Conservation (phyloP, 1,140 invertebrate species). For the Drosophila sulfurigaster region DNA sequence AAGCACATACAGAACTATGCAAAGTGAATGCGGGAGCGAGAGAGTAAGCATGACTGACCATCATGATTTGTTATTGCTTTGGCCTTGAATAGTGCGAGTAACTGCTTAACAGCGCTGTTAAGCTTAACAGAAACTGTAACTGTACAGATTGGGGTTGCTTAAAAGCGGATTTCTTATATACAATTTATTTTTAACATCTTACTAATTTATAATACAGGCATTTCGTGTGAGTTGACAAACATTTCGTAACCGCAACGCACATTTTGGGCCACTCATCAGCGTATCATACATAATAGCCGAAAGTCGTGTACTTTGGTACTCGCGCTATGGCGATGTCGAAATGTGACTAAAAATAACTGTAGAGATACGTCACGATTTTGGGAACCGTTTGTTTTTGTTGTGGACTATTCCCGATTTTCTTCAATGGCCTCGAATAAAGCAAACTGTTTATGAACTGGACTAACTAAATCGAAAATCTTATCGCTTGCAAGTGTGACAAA, state of each 20-base stretch:
- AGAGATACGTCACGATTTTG: slow-evolving; percentile 59
- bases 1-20: background rate
- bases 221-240: slow-evolving; percentile 49
- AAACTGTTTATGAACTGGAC: slow-evolving; percentile 36
- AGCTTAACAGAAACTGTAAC: slow-evolving; percentile 30
- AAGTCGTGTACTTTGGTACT: slow-evolving; percentile 57
- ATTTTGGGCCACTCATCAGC: slow-evolving; percentile 32
- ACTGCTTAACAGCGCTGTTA: slow-evolving; percentile 29
- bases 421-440: slow-evolving; percentile 24
- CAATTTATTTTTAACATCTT: slow-evolving; percentile 64
- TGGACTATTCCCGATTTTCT: slow-evolving; percentile 48
- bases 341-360: slow-evolving; percentile 53
- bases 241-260: slow-evolving; percentile 47
- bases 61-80: slow-evolving; percentile 19
- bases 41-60: slow-evolving; percentile 39
- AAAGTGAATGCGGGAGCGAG: slow-evolving; percentile 1
- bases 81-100: slow-evolving; percentile 37
- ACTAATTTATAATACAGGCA: slow-evolving; percentile 64
- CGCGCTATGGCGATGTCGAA: slow-evolving; percentile 6
- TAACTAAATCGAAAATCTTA: slow-evolving; percentile 47
- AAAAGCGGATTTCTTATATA: background rate
- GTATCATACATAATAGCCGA: background rate
- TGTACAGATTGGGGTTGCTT: background rate
- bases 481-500: slow-evolving; percentile 39
- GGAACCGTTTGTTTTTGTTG: slow-evolving; percentile 4